Percentiles rank a stretch among this genome's conserved stretches.
Conservation (phyloP, 1,140 invertebrate species). For the Drosophila hydei region DNA sequence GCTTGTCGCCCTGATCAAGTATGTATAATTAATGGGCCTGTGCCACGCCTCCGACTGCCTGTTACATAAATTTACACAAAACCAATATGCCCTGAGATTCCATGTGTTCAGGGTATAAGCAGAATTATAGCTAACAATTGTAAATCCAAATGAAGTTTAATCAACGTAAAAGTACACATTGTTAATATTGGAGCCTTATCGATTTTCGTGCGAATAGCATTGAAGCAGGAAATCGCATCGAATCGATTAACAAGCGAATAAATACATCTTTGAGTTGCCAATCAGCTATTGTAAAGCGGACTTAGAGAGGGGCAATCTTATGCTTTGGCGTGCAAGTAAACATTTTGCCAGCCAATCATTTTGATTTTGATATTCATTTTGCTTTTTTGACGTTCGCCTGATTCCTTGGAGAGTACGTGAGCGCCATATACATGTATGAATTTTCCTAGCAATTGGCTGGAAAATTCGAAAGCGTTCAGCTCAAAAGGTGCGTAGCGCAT, state of each 20-base stretch:
- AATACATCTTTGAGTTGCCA: conserved; percentile 4
- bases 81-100: too few species aligned
- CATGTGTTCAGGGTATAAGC: too few species aligned
- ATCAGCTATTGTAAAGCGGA: neutral
- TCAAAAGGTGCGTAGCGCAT: conserved; percentile 6
- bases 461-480: too few species aligned
- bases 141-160: too few species aligned
- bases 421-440: neutral
- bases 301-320: conserved; percentile 3
- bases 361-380: conserved; percentile 14
- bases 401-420: conserved; percentile 4
- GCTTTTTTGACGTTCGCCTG: neutral
- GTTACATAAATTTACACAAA: too few species aligned
- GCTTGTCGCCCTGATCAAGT: too few species aligned
- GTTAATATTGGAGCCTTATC: too few species aligned
- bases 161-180: too few species aligned
- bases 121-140: too few species aligned
- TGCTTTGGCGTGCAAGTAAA: conserved; percentile 11
- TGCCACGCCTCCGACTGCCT: too few species aligned
- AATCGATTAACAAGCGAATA: conserved; percentile 2
- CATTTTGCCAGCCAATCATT: conserved; percentile 32
- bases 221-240: neutral
- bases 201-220: too few species aligned
- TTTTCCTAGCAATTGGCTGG: neutral
- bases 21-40: too few species aligned